Base-by-base conservation (phyloP, 2,888 invertebrate species). In the Caenorhabditis zanzibari region DNA sequence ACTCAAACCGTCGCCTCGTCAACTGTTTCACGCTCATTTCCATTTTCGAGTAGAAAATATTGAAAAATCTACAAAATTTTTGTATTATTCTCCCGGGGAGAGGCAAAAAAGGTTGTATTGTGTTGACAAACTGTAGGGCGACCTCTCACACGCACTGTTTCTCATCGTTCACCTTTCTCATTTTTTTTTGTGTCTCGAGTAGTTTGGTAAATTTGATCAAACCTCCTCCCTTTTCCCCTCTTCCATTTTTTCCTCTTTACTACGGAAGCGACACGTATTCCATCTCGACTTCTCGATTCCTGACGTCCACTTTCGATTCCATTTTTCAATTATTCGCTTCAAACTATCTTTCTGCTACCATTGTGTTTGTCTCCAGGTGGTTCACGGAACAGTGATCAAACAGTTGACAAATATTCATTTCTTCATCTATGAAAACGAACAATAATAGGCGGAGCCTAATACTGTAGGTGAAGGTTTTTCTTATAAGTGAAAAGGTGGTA, bases 171-270 rank as follows among this genome's bases (percentile, higher is more conserved):
- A 26, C 52, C 66, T 71, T 58, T 71, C 56, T 47, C 58, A 19
- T 19, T 77, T 56, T 61, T 56, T 61, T 71, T 26, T 77, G 44
- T 69, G 76, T 77, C 71, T 77, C 71, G 77, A 77, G 77, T 77
- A 77, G 77, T 77, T 77, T 77, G 77, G 77, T 77, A 77, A 71
- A 77, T 77, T 77, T 77, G 77, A 77, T 77, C 77, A 77, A 77
- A 77, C 77, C 77, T 61, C 77, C 49, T 54, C 54, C 47, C 19
- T 19, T 68, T 68, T 66, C 19, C 47, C 54, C 59, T 44, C 38
- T 73, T 38, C 41, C 35, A 47, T 38, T 77, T 77, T 71, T 69
- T 24, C 69, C 41, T 41, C 44, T 61, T 77, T 66, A 47, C 66
- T 66, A 47, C 76, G 26, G 59, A 54, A 69, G 63, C 49, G 61